Evolutionary conservation across 2,113 vertebrate species (phyloP), one percentile per base, ranked within the genome.

Genomic region (Gobiocypris rarus): DNA sequence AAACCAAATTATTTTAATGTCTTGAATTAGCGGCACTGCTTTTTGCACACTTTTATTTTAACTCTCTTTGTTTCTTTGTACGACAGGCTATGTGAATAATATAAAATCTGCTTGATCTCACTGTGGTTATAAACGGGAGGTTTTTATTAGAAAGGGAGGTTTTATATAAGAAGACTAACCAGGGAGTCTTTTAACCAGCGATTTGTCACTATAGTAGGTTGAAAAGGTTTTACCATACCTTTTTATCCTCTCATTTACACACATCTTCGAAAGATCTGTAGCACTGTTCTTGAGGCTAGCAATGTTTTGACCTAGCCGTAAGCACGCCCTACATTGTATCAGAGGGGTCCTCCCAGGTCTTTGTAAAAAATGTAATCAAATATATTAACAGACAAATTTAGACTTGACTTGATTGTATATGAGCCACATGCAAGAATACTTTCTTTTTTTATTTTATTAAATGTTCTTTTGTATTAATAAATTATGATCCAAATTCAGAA

Each of bases 101-200:
- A 9, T 61, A 78, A 78, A 43, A 34, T 59, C 34, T 34, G 26
- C 63, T 76, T 70, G 48, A 81, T 63, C 54, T 83, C 81, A 83
- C 75, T 85, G 80, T 75, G 81, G 59, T 63, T 45, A 15, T 45
- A 78, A 43, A 78, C 14, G 14, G 56, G 56, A 79, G 9, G 17
- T 41, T 61, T 84, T 28, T 78, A 56, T 79, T 83, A 17, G 67
- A 48, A 31, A 73, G 24, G 43, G 17, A 69, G 52, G 11, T 84
- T 80, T 80, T 59, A 69, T 26, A 48, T 31, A 14, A 14, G 74
- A 50, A 75, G 24, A 75, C 56, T 77, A 77, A 67, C 63, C 58
- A 83, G 50, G 41, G 14, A 74, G 81, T 85, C 84, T 81, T 81
- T 83, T 82, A 83, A 88, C 87, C 87, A 88, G 83, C 87, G 78